phyloP scores from a whole-genome alignment of 2,888 invertebrate species.

The Caenorhabditis sp. region DNA sequence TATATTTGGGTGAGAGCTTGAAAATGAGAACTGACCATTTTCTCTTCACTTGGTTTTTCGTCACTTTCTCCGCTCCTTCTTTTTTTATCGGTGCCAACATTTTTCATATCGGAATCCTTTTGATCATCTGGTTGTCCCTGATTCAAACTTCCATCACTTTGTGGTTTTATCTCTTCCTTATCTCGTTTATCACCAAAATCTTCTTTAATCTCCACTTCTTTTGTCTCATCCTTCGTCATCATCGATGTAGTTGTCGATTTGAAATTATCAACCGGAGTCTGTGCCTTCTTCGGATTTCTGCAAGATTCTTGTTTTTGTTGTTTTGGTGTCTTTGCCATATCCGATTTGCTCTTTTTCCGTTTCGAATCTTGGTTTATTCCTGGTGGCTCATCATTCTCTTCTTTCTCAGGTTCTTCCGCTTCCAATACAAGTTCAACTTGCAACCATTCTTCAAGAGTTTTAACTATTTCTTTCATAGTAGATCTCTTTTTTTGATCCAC shows the following conservation, averaged over 20 bases:
- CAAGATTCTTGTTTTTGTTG: background rate
- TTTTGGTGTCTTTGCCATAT: background rate
- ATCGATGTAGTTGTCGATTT: background rate
- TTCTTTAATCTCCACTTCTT: background rate
- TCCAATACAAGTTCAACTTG: slow-evolving; percentile 32
- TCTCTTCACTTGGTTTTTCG: background rate
- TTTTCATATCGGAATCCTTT: background rate
- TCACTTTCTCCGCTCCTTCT: background rate
- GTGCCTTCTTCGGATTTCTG: background rate
- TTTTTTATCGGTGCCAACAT: background rate
- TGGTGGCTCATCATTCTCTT: background rate
- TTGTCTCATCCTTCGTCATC: background rate
- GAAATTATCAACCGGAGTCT: background rate
- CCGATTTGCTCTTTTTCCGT: background rate
- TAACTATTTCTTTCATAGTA: slow-evolving; percentile 31
- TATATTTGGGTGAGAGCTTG: too few relatives aligned
- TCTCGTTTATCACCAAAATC: too few relatives aligned
- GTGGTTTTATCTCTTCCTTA: too few relatives aligned
- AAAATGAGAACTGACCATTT: background rate
- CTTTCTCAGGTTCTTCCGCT: slow-evolving; percentile 31
- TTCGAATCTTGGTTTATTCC: background rate
- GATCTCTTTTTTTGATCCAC: slow-evolving; percentile 25
- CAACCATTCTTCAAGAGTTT: slow-evolving; percentile 27
- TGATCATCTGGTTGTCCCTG: too few relatives aligned
- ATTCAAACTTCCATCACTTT: too few relatives aligned